Evolutionary conservation across 2,113 vertebrate genomes (phyloP).

Genomic region (Sterna hirundo): DNA sequence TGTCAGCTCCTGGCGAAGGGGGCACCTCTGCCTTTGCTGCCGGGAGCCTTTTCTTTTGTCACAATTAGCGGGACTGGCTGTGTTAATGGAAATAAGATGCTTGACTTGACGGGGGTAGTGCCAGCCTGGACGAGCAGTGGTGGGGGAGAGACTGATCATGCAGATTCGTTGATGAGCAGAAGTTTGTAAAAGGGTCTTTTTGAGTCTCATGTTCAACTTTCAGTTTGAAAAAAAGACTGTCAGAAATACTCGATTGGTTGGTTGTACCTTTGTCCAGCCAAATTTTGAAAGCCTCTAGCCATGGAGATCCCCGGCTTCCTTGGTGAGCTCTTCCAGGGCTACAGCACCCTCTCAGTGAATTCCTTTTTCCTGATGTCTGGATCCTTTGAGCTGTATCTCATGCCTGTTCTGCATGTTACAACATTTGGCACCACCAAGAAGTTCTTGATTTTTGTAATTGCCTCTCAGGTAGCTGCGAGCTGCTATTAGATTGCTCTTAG

Average conservation of each 20-base stretch:
- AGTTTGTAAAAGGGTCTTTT: background rate
- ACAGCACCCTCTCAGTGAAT: background rate
- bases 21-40: background rate
- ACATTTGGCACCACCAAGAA: background rate
- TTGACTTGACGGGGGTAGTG: background rate
- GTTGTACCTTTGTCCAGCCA: background rate
- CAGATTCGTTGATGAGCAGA: background rate
- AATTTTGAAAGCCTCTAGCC: background rate
- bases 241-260: background rate
- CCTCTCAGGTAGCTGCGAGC: background rate
- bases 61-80: background rate
- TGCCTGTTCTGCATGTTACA: background rate
- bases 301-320: background rate
- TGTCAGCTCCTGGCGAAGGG: background rate
- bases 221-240: background rate
- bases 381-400: background rate
- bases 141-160: background rate
- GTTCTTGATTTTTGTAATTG: background rate
- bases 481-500: background rate
- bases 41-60: background rate
- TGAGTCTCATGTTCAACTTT: background rate
- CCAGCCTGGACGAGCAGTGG: background rate
- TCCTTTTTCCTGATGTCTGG: background rate
- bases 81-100: background rate
- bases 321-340: background rate